These are phyloP conservation scores for Drosophila monieri DNA, from an alignment of 2,888 invertebrate genomes.

Conservation along the genomic window DNA sequence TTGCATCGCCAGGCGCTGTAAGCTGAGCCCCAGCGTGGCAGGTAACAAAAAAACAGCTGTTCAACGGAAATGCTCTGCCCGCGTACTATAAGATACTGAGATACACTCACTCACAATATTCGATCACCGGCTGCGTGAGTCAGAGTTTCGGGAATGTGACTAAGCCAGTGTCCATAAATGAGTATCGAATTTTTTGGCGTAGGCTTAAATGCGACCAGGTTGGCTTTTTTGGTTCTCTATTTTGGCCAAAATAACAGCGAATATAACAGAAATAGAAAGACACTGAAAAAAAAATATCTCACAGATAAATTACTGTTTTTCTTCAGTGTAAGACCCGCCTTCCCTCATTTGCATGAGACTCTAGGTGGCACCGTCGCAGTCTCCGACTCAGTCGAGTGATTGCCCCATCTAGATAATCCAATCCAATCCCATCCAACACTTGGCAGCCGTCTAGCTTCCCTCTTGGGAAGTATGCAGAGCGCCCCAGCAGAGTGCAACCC, in stretches of 20 bases:
- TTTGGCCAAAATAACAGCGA: background rate
- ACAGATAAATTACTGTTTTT: background rate
- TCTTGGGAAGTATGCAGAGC: conserved; percentile 25
- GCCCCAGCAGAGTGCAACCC: conserved; percentile 30
- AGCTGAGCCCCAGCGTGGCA: background rate
- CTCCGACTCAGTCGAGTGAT: conserved; percentile 65
- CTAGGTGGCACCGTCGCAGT: conserved; percentile 37
- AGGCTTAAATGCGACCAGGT: conserved; percentile 59
- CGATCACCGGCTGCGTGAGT: conserved; percentile 28
- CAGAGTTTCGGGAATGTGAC: conserved; percentile 29
- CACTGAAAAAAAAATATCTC: background rate
- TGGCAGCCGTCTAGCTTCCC: conserved; percentile 30
- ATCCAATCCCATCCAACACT: conserved; percentile 30
- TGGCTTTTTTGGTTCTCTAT: conserved; percentile 20
- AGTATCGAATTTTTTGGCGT: conserved; percentile 46
- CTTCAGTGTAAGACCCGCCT: conserved; percentile 42
- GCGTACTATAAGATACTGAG: background rate
- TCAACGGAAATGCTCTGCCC: conserved; percentile 29
- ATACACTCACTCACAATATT: conserved; percentile 12
- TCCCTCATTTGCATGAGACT: conserved; percentile 67
- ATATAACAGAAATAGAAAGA: background rate
- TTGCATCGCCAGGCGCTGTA: conserved; percentile 8
- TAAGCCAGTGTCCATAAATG: conserved; percentile 38
- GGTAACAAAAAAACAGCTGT: conserved; percentile 34
- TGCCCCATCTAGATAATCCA: conserved; percentile 59